These are phyloP conservation scores for western clawed frog (Xenopus tropicalis) DNA, from an alignment of 2,113 vertebrate species.

Conservation along the genomic window UCB_Xtro_10.0 CM004445.2:56537501-56538000, in stretches of 20 bases:
- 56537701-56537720: slow-evolving; percentile 15
- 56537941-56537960: too few species aligned
- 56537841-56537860: not conserved
- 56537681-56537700: not conserved
- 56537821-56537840: not conserved
- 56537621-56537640: slow-evolving; percentile 28
- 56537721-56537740: slow-evolving; percentile 7
- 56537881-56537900: not conserved
- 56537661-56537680: not conserved
- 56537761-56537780: not conserved
- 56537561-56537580: not conserved
- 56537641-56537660: not conserved
- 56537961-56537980: too few species aligned
- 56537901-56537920: too few species aligned
- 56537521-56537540: too few species aligned
- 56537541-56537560: too few species aligned
- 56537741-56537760: not conserved
- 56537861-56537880: not conserved
- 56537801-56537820: not conserved
- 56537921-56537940: too few species aligned
- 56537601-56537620: not conserved
- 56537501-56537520: too few species aligned
- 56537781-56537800: slow-evolving; percentile 21
- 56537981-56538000: too few species aligned
- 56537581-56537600: not conserved